Evolutionary conservation across 2,888 invertebrate species (phyloP).

Genomic region (Drosophila pseudotalamancana): DNA sequence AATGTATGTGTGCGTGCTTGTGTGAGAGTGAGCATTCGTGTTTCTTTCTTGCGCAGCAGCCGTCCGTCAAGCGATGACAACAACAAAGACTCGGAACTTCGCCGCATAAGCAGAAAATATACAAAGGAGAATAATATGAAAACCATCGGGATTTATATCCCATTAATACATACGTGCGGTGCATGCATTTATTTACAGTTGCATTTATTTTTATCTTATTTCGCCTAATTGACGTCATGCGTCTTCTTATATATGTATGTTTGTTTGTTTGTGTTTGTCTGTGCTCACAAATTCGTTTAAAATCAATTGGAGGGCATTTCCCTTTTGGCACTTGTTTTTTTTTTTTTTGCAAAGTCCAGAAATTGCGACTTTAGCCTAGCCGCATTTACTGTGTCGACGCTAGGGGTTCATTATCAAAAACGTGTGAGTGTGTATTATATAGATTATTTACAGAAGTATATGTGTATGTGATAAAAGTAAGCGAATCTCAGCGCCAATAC

Average conservation of each 20-base stretch:
- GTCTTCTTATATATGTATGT: constrained; percentile 7
- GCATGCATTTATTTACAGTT: constrained; percentile 43
- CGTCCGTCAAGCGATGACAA: constrained; percentile 44
- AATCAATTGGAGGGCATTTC: constrained; percentile 67
- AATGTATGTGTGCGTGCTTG: not conserved
- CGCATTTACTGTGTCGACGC: constrained; percentile 46
- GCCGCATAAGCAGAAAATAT: constrained; percentile 47
- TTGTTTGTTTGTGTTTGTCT: constrained; percentile 20
- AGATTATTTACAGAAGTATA: constrained; percentile 12
- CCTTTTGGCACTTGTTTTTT: constrained; percentile 53
- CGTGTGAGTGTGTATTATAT: constrained; percentile 19
- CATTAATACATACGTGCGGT: constrained; percentile 26
- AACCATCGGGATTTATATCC: constrained; percentile 24
- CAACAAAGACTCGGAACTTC: constrained; percentile 65
- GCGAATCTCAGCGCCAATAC: constrained; percentile 39
- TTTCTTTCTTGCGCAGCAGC: constrained; percentile 48
- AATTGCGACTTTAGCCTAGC: constrained; percentile 72
- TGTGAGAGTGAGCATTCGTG: constrained; percentile 14
- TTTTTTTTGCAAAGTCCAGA: constrained; percentile 58
- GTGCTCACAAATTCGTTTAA: constrained; percentile 52
- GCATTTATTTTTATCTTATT: constrained; percentile 57
- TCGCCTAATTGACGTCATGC: constrained; percentile 67
- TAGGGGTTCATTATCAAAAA: constrained; percentile 62
- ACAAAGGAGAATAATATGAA: constrained; percentile 46
- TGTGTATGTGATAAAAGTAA: constrained; percentile 37